Conservation (phyloP, 2,797 vertebrate species). For the Lagocephalus sceleratus region DNA sequence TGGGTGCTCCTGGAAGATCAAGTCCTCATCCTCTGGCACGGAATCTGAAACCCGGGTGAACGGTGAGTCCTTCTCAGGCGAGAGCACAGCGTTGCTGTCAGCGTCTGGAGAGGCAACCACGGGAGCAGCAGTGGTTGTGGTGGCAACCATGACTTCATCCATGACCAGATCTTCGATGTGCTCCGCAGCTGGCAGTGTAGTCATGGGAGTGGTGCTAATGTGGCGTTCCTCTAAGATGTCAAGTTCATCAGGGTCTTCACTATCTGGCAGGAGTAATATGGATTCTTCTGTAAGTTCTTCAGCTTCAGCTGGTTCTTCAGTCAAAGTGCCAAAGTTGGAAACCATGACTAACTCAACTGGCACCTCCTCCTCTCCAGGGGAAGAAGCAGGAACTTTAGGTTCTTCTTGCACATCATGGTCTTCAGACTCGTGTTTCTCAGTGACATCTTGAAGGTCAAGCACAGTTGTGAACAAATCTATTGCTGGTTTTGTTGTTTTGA, state of each 20-base stretch:
- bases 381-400: not conserved
- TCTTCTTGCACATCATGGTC: not conserved
- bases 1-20: slow-evolving; percentile 19
- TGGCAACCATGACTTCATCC: slow-evolving; percentile 64
- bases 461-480: not conserved
- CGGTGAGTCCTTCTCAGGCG: slow-evolving; percentile 71
- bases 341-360: slow-evolving; percentile 12
- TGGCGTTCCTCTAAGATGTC: slow-evolving; percentile 66
- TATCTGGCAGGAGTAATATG: slow-evolving; percentile 19
- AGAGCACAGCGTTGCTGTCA: slow-evolving; percentile 36
- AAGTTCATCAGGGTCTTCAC: slow-evolving; percentile 10
- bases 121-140: slow-evolving; percentile 3
- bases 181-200: not conserved
- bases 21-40: slow-evolving; percentile 53
- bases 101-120: slow-evolving; percentile 10
- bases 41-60: slow-evolving; percentile 71
- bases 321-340: slow-evolving; percentile 1
- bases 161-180: slow-evolving; percentile 51
- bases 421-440: not conserved
- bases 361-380: not conserved
- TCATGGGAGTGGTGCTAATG: not conserved
- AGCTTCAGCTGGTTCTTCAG: slow-evolving; percentile 5
- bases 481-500: slow-evolving; percentile 5
- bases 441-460: not conserved
- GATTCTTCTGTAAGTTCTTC: slow-evolving; percentile 23